phyloP scores from a whole-genome alignment of 2,113 vertebrate genomes.

The Antennarius striatus region DNA sequence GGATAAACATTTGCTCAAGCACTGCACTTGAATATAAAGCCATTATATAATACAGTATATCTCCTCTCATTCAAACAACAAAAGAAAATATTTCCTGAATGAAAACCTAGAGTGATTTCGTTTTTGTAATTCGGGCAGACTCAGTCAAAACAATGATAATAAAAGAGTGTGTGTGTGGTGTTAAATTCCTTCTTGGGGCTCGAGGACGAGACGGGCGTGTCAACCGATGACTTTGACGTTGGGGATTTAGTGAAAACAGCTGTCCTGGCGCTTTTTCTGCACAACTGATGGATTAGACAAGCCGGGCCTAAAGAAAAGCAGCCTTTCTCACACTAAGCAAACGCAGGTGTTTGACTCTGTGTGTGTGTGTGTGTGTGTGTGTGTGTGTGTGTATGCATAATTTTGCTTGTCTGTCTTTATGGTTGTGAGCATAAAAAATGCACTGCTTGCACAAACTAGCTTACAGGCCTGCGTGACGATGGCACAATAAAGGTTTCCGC shows the following conservation, averaged over 20 bases:
- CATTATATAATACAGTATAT: too few relatives aligned
- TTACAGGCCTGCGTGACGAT: conserved; percentile 50
- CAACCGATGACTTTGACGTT: conserved; percentile 43
- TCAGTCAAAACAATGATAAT: neutral
- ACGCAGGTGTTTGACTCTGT: neutral
- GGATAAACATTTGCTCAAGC: too few relatives aligned
- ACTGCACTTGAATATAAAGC: too few relatives aligned
- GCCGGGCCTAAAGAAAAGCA: conserved; percentile 24
- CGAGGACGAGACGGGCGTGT: conserved; percentile 13
- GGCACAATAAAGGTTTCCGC: conserved; percentile 55
- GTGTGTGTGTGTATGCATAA: conserved; percentile 29
- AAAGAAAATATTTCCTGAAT: too few relatives aligned
- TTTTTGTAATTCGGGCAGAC: too few relatives aligned
- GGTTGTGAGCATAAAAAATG: conserved; percentile 61
- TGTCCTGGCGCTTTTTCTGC: conserved; percentile 45
- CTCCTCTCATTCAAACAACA: too few relatives aligned
- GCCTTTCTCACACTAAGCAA: conserved; percentile 26
- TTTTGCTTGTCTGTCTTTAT: conserved; percentile 61
- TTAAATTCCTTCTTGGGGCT: neutral
- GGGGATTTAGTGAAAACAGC: conserved; percentile 56
- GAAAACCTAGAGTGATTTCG: too few relatives aligned
- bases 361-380: neutral
- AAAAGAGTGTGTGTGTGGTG: neutral
- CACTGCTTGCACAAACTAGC: conserved; percentile 53
- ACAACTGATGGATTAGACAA: conserved; percentile 64